Evolutionary conservation across 2,888 invertebrate genomes (phyloP), one percentile per base, ranked within the genome.

Genomic region (Drosophila kambysellisi): DNA sequence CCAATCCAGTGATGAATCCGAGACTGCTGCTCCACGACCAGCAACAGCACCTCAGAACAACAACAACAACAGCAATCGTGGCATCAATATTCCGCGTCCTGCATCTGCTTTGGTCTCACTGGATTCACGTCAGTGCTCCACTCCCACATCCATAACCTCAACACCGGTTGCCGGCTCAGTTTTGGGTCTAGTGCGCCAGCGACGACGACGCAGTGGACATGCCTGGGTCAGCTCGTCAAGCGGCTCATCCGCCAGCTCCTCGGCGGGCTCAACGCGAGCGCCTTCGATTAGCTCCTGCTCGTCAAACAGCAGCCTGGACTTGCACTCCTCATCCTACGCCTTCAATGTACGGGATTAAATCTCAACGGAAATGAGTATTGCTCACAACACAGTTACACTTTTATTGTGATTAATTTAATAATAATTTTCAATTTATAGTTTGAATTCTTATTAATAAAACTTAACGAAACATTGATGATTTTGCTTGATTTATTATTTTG

Each of bases 121-220:
- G 25, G 76, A 82, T 39, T 54, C 79, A 7, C 78, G 82, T 3
- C 79, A 53, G 17, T 29, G 32, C 0, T n/a, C 59, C 35, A 48
- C 66, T 0, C 25, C 59, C 32, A 37, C 66, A n/a, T 76, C 88
- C 0, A 81, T 83, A 0, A 75, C 76, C 25, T 84, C 83, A 2
- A 87, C 86, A 3, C 89, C 90, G 0, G 85, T 92, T 4, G 89
- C 88, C 0, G 92, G 92, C 29, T 90, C 91, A 0, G 91, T 91
- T 1, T 51, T 92, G 30, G 86, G 88, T 0, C 61, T 92, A 29
- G 92, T 91, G 6, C 79, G 92, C 7, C 87, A 87, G 37, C 70
- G 80, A 1, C 68, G 90, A 0, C 76, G 82, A 1, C 82, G 81
- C 48, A 83, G 73, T 46, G 78, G 82, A 0, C 89, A 83, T 48